Evolutionary conservation across 2,888 invertebrate genomes (phyloP).

Genomic region (Drosophila peninsularis): DNA sequence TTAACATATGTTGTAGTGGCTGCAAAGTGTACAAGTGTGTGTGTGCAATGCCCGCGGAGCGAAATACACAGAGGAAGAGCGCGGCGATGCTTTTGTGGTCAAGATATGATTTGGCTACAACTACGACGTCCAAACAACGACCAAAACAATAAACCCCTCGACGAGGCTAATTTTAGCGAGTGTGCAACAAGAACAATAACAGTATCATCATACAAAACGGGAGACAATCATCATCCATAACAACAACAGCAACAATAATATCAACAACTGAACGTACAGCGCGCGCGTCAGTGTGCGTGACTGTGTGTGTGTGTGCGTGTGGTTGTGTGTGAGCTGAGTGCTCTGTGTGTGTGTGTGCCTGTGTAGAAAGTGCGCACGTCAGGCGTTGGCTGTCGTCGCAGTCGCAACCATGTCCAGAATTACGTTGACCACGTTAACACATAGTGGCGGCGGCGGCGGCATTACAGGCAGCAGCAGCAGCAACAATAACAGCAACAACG

Average conservation of each 20-base stretch:
- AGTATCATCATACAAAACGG: constrained; percentile 33
- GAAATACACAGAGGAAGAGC: constrained; percentile 45
- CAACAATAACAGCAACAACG: constrained; percentile 62
- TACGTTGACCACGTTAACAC: constrained; percentile 69
- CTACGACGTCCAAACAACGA: constrained; percentile 43
- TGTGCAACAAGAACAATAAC: constrained; percentile 45
- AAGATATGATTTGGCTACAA: constrained; percentile 64
- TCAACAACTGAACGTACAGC: constrained; percentile 46
- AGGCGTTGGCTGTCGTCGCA: constrained; percentile 65
- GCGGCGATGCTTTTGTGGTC: constrained; percentile 62
- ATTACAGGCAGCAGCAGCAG: constrained; percentile 39
- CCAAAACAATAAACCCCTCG: constrained; percentile 63
- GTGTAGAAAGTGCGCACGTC: constrained; percentile 73
- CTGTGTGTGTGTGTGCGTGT: constrained; percentile 26
- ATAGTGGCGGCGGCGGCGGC: constrained; percentile 32
- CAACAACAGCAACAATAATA: constrained; percentile 36
- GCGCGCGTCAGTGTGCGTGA: constrained; percentile 51
- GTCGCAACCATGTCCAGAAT: constrained; percentile 66
- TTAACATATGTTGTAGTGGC: constrained; percentile 23
- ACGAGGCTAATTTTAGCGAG: constrained; percentile 56
- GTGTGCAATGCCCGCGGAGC: constrained; percentile 51
- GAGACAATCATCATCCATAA: constrained; percentile 28
- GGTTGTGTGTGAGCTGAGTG: constrained; percentile 17
- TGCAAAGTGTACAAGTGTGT: constrained; percentile 16
- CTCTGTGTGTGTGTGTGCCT: constrained; percentile 37